Percentiles rank a stretch among this genome's conserved stretches.
These are phyloP conservation scores for Drosophila quasianomalipes DNA, from an alignment of 2,888 invertebrate genomes.

Conservation along the genomic window DNA sequence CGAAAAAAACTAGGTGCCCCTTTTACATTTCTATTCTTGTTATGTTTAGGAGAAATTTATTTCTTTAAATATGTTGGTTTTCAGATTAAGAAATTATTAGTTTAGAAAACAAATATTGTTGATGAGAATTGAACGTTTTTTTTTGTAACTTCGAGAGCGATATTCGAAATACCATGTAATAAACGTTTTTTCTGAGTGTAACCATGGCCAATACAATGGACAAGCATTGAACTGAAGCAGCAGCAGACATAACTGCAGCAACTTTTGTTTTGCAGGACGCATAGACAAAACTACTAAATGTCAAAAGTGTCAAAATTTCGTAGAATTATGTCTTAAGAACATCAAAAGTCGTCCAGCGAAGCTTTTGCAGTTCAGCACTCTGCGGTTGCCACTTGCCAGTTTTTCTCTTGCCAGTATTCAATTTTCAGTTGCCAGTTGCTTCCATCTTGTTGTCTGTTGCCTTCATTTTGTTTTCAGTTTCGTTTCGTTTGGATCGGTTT, in stretches of 20 bases:
- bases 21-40: background rate
- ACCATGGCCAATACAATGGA: slow-evolving; percentile 51
- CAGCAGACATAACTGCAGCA: slow-evolving; percentile 12
- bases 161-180: background rate
- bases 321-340: slow-evolving; percentile 78
- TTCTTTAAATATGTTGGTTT: background rate
- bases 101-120: background rate
- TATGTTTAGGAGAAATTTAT: background rate
- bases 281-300: slow-evolving; percentile 81
- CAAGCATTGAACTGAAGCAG: slow-evolving; percentile 32
- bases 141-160: background rate
- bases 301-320: slow-evolving; percentile 80
- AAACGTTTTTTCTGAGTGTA: background rate
- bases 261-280: slow-evolving; percentile 28
- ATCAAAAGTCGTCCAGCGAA: slow-evolving; percentile 69
- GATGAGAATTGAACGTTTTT: background rate
- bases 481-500: slow-evolving; percentile 28
- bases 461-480: slow-evolving; percentile 12
- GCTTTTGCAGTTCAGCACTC: slow-evolving; percentile 28
- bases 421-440: slow-evolving; percentile 5
- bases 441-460: slow-evolving; percentile 25
- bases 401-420: background rate
- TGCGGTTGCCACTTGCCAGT: slow-evolving; percentile 48
- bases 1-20: background rate
- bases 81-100: background rate